Conservation (phyloP, 2,888 invertebrate genomes). For the Dromius quadrimaculatus region DNA sequence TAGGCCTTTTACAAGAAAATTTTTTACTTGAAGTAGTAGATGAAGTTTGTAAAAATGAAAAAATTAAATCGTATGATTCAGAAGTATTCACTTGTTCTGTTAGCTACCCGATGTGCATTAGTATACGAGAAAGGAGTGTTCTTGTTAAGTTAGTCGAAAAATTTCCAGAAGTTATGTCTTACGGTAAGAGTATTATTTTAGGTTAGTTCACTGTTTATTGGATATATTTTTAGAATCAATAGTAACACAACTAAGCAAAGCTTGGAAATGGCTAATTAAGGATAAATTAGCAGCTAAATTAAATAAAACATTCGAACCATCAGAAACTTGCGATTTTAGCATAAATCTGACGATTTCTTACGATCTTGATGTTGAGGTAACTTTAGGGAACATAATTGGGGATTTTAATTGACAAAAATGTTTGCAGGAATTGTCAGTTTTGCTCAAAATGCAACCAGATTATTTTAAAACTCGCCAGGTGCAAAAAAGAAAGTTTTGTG, state of each 20-base stretch:
- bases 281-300: constrained; percentile 70
- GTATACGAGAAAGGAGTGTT: constrained; percentile 77
- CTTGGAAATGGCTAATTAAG: constrained; percentile 82
- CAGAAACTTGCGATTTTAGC: constrained; percentile 71
- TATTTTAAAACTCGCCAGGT: constrained; percentile 65
- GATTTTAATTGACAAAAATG: neutral
- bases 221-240: neutral
- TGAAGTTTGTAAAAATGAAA: constrained; percentile 69
- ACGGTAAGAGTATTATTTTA: constrained; percentile 62
- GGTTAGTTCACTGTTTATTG: constrained; percentile 58
- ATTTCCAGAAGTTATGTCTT: constrained; percentile 68
- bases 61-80: constrained; percentile 72
- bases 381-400: constrained; percentile 57
- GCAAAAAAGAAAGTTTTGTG: constrained; percentile 65
- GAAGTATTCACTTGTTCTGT: constrained; percentile 77
- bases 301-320: constrained; percentile 71
- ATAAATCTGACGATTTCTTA: constrained; percentile 74
- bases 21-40: constrained; percentile 69
- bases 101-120: constrained; percentile 77
- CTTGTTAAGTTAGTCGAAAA: constrained; percentile 71
- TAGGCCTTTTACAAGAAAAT: constrained; percentile 77
- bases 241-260: constrained; percentile 74
- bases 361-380: constrained; percentile 68
- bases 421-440: constrained; percentile 66
- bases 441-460: constrained; percentile 67